phyloP scores from a whole-genome alignment of 2,797 vertebrate genomes.

The Halcyon leucocephala region DNA sequence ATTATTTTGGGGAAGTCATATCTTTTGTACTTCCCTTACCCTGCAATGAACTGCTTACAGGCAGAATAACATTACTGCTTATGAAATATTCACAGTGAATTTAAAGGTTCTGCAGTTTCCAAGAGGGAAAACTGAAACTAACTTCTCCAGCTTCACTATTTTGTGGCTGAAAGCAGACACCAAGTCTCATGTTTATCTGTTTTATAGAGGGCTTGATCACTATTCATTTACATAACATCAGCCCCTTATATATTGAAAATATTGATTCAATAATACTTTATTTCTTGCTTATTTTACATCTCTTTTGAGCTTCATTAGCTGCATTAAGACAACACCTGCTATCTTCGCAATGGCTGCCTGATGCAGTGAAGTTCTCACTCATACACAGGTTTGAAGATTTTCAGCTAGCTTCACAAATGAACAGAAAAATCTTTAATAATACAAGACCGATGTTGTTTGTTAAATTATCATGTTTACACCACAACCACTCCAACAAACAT shows the following conservation, averaged over 20 bases:
- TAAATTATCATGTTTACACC: neutral
- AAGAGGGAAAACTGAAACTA: neutral
- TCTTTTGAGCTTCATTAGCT: neutral
- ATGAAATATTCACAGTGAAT: neutral
- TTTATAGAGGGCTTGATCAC: neutral
- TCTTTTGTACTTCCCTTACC: neutral
- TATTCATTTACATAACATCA: neutral
- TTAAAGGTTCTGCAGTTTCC: neutral
- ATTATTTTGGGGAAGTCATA: neutral
- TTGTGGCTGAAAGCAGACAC: neutral
- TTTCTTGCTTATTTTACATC: neutral
- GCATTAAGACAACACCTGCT: neutral
- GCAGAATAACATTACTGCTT: neutral
- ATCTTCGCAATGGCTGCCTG: neutral
- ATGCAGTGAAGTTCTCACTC: neutral
- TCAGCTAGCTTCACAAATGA: neutral
- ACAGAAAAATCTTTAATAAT: neutral
- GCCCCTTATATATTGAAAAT: neutral
- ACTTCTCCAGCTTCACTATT: neutral
- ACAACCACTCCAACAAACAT: neutral
- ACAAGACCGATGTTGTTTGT: neutral
- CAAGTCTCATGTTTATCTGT: neutral
- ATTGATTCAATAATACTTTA: neutral
- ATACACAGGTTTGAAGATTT: neutral
- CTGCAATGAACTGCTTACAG: neutral